Percentiles rank a stretch among this genome's conserved stretches.
Conservation (phyloP, 2,113 vertebrate species). For the Tyrannus savana region DNA sequence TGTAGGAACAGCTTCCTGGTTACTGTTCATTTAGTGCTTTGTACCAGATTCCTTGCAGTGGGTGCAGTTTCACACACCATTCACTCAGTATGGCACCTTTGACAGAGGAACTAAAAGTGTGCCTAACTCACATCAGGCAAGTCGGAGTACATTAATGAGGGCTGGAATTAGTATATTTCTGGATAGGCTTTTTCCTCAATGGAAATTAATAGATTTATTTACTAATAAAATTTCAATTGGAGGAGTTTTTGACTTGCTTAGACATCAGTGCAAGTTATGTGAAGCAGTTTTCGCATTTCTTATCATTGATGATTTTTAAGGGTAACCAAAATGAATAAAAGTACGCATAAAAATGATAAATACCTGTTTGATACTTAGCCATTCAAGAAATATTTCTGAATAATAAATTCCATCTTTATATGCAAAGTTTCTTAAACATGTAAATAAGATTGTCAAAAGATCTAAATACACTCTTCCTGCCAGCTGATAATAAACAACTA, state of each 20-base stretch:
- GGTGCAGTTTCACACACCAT: neutral
- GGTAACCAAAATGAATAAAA: neutral
- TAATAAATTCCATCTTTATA: neutral
- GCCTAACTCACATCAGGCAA: neutral
- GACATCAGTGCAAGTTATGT: neutral
- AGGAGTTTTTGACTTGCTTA: neutral
- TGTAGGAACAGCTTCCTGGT: neutral
- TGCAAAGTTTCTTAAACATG: neutral
- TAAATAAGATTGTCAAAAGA: neutral
- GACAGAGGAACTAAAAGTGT: neutral
- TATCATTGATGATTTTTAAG: neutral
- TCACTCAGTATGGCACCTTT: neutral
- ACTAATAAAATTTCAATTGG: neutral
- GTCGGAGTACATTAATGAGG: neutral
- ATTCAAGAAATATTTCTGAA: neutral
- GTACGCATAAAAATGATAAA: neutral
- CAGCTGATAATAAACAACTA: neutral
- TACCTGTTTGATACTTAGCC: neutral
- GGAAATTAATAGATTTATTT: neutral
- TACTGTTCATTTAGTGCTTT: neutral
- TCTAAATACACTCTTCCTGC: neutral
- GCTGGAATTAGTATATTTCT: neutral
- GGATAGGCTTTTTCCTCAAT: neutral
- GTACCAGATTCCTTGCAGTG: neutral
- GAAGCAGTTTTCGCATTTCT: neutral